These are phyloP conservation scores for Temnothorax unifasciatus DNA, from an alignment of 2,888 invertebrate genomes.

Conservation along the genomic window DNA sequence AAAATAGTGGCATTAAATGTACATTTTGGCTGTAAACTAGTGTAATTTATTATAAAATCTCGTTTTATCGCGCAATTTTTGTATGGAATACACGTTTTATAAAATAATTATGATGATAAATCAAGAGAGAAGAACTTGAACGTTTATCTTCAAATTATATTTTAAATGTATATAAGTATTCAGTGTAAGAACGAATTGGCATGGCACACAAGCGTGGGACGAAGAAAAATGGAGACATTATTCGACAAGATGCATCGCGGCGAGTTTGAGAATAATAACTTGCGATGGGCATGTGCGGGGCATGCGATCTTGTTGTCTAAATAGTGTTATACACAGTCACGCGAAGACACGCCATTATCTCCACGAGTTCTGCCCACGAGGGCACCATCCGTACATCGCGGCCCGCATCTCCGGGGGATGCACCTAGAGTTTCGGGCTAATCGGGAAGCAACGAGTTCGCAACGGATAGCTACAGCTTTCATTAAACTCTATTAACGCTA, in stretches of 20 bases:
- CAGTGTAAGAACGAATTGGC: background rate
- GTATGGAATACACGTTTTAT: background rate
- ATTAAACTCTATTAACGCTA: constrained; percentile 51
- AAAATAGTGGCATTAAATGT: too few species aligned
- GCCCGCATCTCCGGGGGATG: constrained; percentile 29
- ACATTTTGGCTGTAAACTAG: too few species aligned
- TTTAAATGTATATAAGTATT: background rate
- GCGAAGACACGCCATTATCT: constrained; percentile 10
- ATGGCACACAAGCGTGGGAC: background rate
- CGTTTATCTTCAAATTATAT: background rate
- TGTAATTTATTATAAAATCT: constrained; percentile 7
- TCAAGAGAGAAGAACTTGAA: background rate
- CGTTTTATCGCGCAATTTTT: background rate
- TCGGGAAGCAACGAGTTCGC: constrained; percentile 50
- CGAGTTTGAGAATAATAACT: constrained; percentile 2
- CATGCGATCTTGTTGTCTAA: background rate
- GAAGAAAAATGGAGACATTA: background rate
- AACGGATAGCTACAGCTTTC: constrained; percentile 57
- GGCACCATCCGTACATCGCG: background rate
- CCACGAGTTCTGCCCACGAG: background rate
- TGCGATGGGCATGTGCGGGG: background rate
- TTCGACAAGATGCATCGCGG: background rate
- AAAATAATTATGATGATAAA: constrained; percentile 6
- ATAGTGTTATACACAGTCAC: background rate
- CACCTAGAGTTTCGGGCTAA: constrained; percentile 29